These are phyloP conservation scores for Aegotheles bennettii DNA, from an alignment of 2,113 vertebrate genomes.

Conservation along the genomic window DNA sequence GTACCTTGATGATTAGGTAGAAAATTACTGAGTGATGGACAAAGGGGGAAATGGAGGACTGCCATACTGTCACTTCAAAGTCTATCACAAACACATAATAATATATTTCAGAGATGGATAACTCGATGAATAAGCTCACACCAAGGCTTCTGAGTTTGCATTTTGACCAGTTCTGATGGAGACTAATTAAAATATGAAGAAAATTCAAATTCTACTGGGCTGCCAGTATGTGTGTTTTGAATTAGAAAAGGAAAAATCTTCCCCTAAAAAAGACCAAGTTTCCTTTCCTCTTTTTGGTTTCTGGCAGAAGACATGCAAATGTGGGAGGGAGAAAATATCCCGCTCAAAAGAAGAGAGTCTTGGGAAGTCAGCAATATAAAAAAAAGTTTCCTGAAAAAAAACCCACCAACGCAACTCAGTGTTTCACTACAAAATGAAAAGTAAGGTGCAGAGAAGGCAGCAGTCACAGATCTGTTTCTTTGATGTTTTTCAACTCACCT, in stretches of 20 bases:
- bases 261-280: not conserved
- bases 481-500: not conserved
- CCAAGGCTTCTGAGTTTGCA: not conserved
- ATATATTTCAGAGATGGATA: not conserved
- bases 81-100: not conserved
- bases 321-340: not conserved
- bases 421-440: not conserved
- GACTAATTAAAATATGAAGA: not conserved
- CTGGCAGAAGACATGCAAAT: constrained; percentile 19
- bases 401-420: not conserved
- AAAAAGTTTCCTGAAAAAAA: not conserved
- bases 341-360: not conserved
- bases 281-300: not conserved
- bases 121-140: not conserved
- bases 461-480: not conserved
- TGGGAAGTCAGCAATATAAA: not conserved
- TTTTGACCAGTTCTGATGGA: not conserved
- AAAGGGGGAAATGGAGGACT: not conserved
- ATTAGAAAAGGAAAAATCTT: not conserved
- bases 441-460: not conserved
- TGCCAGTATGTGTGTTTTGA: not conserved
- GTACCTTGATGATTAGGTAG: not conserved
- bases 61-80: not conserved
- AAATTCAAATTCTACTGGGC: not conserved
- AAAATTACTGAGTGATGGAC: not conserved